Evolutionary conservation across 2,113 vertebrate species (phyloP).

Genomic region (Anser cygnoides): DNA sequence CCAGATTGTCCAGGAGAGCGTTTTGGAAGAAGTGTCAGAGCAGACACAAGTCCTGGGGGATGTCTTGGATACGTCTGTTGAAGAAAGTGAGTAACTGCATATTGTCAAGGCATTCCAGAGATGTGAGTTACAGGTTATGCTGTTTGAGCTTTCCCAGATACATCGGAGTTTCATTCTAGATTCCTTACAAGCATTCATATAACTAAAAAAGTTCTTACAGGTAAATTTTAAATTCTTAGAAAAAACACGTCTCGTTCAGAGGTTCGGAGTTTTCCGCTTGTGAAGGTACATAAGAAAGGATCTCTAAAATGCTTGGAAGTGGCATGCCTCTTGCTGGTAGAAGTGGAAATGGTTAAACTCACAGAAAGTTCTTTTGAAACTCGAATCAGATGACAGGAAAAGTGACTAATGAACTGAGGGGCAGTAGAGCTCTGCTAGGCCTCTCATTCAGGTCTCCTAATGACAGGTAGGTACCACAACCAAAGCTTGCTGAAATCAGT

Average conservation of each 20-base stretch:
- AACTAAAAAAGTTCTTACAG: background rate
- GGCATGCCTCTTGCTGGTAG: background rate
- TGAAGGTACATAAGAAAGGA: background rate
- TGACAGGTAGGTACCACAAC: background rate
- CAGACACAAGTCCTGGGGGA: slow-evolving; percentile 75
- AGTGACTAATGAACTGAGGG: background rate
- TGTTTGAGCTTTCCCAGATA: background rate
- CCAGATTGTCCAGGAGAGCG: slow-evolving; percentile 66
- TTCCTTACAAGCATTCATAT: background rate
- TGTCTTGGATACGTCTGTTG: slow-evolving; percentile 69
- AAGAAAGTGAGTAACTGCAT: slow-evolving; percentile 74
- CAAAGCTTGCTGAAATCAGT: background rate
- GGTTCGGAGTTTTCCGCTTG: too few species aligned
- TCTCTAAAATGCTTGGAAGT: background rate
- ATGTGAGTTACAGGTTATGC: background rate
- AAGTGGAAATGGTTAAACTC: background rate
- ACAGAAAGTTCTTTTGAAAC: background rate
- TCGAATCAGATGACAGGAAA: background rate
- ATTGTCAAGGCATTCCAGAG: background rate
- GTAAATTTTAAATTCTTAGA: background rate
- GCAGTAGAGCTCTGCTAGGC: background rate
- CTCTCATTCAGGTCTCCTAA: background rate
- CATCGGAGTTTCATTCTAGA: background rate
- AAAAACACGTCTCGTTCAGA: background rate
- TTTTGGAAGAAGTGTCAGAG: slow-evolving; percentile 73